Base-by-base conservation (phyloP, 2,888 invertebrate genomes). In the Stramonita haemastoma region DNA sequence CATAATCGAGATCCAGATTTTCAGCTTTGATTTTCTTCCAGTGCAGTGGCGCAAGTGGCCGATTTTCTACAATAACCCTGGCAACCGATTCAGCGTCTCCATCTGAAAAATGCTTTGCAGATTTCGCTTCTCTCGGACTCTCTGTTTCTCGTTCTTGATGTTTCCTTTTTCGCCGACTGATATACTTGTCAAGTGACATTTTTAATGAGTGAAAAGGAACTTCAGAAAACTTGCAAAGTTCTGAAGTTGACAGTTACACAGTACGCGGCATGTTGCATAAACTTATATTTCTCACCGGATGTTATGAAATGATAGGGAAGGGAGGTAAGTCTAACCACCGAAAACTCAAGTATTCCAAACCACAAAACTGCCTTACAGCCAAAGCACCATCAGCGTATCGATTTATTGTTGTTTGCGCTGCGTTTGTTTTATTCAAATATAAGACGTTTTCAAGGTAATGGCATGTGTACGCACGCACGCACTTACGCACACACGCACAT, bases 1-100 rank as follows among this genome's bases (percentile, higher is more conserved):
- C 95, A 94, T 97, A 97, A 93, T 97, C 97, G 90, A 97, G 94
- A 95, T 97, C 96, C 89, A 97, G 96, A 79, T 97, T 96, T 92
- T 97, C 97, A 0, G 83, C 90, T 6, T 87, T 73, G 5, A 94
- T 89, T 83, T 92, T 91, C 81, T 86, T 90, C 93, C 93, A 94
- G 0, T 46, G 32, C 0, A 73, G 86, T 26, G 34, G 26, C 8
- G 56, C 15, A 26, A 2, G 32, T 56, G 73, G 13, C 26, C 46
- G 46, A 46, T 8, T 46, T 46, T 46, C 46, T 46, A 26, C 34
- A 8, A 19, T 17, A 66, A 66, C 26, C 66, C 2, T 17, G 2
- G 66, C 19, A 66, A 66, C 19, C 66, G 2, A 2, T 46, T 8
- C 46, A 46, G 46, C 46, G 46, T 46, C 46, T 46, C 8, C 46